phyloP scores from a whole-genome alignment of 2,888 invertebrate species.

The Xestia c-nigrum region DNA sequence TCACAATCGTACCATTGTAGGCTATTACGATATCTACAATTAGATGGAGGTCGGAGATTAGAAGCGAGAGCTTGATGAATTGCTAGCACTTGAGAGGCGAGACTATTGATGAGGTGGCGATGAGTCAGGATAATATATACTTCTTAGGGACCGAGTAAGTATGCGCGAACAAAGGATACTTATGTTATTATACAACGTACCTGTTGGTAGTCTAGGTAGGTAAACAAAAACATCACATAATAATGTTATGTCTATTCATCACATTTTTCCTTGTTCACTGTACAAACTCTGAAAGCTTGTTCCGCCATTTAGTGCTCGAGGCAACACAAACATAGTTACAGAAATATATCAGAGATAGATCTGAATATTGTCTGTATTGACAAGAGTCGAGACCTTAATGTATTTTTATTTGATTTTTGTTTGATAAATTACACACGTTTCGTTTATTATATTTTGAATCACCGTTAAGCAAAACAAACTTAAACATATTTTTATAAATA shows the following conservation, averaged over 20 bases:
- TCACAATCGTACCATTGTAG: slow-evolving; percentile 62
- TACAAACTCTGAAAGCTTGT: neutral
- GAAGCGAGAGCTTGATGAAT: slow-evolving; percentile 34
- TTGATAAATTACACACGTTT: neutral
- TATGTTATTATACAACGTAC: neutral
- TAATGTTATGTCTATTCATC: neutral
- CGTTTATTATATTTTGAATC: neutral
- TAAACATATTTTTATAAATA: neutral
- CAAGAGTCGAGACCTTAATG: neutral
- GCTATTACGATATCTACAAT: slow-evolving; percentile 40
- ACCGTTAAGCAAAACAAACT: neutral
- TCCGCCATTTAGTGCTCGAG: no score
- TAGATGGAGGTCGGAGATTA: slow-evolving; percentile 38
- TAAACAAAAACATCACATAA: neutral
- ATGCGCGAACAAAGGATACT: neutral
- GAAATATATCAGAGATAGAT: no score
- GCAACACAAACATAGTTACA: no score
- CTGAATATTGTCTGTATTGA: neutral
- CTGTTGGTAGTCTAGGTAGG: neutral
- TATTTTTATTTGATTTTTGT: no score
- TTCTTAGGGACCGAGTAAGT: neutral
- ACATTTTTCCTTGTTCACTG: neutral
- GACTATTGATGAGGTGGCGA: slow-evolving; percentile 12
- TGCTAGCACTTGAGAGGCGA: slow-evolving; percentile 7
- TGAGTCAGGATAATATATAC: slow-evolving; percentile 8